A percentile compares a stretch with the other conserved stretches of the same genome.
phyloP scores from a whole-genome alignment of 2,888 invertebrate species.

The Cephus nigrinus region DNA sequence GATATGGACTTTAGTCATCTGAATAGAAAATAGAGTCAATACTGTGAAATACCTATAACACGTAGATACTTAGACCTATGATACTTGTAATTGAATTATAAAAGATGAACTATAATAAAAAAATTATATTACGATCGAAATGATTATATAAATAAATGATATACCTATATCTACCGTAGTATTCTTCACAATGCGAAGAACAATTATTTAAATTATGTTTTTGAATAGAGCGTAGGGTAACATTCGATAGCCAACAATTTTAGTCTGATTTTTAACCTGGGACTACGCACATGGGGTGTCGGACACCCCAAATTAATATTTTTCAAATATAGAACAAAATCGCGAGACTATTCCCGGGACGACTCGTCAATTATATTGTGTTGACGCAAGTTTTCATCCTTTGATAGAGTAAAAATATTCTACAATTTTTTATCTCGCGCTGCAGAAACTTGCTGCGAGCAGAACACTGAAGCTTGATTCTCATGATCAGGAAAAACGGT shows the following conservation, averaged over 20 bases:
- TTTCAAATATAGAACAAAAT: no score
- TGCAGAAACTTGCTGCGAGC: not conserved
- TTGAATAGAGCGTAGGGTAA: no score
- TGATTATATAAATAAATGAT: slow-evolving; percentile 47
- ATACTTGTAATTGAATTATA: slow-evolving; percentile 61
- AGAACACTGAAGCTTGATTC: not conserved
- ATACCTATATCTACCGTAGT: slow-evolving; percentile 12
- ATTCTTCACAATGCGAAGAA: not conserved
- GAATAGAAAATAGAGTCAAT: slow-evolving; percentile 63
- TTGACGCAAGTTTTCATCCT: no score
- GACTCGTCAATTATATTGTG: no score
- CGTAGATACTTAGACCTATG: slow-evolving; percentile 50
- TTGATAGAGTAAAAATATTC: no score
- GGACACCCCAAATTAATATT: no score
- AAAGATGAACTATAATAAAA: slow-evolving; percentile 49
- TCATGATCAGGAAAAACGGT: not conserved
- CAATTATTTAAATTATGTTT: not conserved
- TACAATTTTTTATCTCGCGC: not conserved
- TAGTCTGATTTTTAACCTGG: no score
- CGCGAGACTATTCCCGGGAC: accelerated
- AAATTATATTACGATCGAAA: slow-evolving; percentile 49
- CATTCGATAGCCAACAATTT: no score
- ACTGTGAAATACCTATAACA: slow-evolving; percentile 61
- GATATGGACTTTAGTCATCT: slow-evolving; percentile 58
- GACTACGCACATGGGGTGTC: no score